Percentiles rank a stretch among this genome's conserved stretches.
Conservation (phyloP, 2,113 vertebrate genomes). For the Chaetodon trifascialis region DNA sequence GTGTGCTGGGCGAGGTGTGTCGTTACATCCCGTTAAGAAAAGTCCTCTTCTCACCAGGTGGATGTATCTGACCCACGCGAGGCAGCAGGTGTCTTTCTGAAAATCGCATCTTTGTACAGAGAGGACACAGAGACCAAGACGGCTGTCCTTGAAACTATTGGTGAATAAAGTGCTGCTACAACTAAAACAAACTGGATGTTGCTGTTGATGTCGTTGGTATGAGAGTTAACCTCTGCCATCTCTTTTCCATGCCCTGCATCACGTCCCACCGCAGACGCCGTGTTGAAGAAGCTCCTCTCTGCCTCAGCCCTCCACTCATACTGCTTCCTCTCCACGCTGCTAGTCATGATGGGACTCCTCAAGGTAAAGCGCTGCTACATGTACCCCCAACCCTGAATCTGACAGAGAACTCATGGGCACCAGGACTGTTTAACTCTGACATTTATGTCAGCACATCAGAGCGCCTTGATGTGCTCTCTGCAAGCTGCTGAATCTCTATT, state of each 20-base stretch:
- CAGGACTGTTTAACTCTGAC: too few species aligned
- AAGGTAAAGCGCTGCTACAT: conserved; percentile 84
- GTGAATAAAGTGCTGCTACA: conserved; percentile 57
- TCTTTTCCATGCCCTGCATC: not conserved
- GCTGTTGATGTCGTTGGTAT: too few species aligned
- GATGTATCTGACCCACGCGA: conserved; percentile 87
- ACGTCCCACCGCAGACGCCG: conserved; percentile 81
- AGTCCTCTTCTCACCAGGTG: conserved; percentile 80
- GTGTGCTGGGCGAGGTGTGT: not conserved
- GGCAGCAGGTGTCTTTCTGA: conserved; percentile 88
- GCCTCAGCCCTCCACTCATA: conserved; percentile 86
- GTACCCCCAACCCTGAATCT: too few species aligned
- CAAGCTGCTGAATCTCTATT: not conserved
- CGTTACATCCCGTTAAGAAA: not conserved
- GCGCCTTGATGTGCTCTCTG: not conserved
- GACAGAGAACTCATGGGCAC: too few species aligned
- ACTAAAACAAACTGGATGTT: not conserved
- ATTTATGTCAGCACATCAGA: too few species aligned
- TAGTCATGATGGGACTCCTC: conserved; percentile 92
- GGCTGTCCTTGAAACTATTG: conserved; percentile 81
- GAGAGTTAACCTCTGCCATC: not conserved
- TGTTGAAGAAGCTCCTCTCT: conserved; percentile 91
- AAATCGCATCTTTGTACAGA: conserved; percentile 91
- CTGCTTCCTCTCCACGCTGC: conserved; percentile 88
- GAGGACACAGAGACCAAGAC: conserved; percentile 85